Percentiles rank a stretch among this genome's conserved stretches.
phyloP scores from a whole-genome alignment of 2,797 vertebrate genomes.

The Scyliorhinus canicula region DNA sequence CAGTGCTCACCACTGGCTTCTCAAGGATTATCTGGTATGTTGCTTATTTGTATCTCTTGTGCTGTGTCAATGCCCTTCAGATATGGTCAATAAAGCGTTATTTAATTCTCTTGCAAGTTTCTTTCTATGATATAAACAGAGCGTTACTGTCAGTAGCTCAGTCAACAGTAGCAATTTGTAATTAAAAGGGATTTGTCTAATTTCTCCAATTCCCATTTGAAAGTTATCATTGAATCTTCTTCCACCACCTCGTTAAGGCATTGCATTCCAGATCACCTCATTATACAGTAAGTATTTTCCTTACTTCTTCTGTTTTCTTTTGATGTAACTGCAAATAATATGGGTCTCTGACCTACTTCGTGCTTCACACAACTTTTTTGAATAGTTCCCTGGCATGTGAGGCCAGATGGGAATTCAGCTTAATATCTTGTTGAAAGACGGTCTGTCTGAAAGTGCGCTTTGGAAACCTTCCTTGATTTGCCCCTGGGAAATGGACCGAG shows the following conservation, averaged over 20 bases:
- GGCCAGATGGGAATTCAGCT: neutral
- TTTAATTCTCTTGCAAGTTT: neutral
- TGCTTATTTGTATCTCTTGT: neutral
- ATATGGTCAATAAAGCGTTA: neutral
- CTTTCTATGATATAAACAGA: neutral
- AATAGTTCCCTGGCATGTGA: neutral
- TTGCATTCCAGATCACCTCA: neutral
- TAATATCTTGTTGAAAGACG: neutral
- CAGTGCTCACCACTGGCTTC: too few species aligned
- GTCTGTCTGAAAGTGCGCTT: neutral
- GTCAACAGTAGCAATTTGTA: neutral
- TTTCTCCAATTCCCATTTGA: neutral
- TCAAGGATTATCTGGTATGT: neutral
- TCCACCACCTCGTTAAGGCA: neutral
- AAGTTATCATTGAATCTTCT: neutral
- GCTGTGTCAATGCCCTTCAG: neutral
- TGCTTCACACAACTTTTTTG: too few species aligned
- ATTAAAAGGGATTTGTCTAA: neutral
- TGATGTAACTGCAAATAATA: neutral
- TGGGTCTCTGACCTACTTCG: neutral
- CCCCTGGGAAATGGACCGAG: neutral
- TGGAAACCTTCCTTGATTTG: neutral
- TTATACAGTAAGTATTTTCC: neutral
- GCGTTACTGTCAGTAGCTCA: neutral
- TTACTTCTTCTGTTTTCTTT: neutral